Percentiles rank a stretch among this genome's conserved stretches.
Evolutionary conservation across 1,140 invertebrate species (phyloP).

Genomic region (Portunus trituberculatus): DNA sequence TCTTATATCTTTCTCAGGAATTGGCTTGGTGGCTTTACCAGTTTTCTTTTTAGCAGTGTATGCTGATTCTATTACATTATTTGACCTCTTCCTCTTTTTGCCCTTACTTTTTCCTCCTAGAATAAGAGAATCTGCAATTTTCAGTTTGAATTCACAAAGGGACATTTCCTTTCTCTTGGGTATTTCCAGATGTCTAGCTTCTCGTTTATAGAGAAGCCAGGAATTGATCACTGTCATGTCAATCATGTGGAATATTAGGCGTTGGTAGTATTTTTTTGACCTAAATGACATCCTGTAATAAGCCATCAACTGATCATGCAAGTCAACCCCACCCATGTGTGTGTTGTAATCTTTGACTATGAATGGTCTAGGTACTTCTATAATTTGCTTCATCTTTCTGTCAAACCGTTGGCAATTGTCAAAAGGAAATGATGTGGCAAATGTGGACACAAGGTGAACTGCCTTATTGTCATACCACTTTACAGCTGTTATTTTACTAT

Average conservation of each 20-base stretch:
- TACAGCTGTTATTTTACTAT: constrained; percentile 55
- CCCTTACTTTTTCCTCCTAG: constrained; percentile 28
- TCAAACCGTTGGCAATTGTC: constrained; percentile 52
- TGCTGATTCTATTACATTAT: background rate
- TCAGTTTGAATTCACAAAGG: constrained; percentile 58
- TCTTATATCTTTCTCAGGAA: constrained; percentile 46
- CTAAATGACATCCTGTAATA: constrained; percentile 76
- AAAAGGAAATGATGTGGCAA: constrained; percentile 47
- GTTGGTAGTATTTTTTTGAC: constrained; percentile 77
- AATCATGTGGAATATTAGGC: constrained; percentile 78
- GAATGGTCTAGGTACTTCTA: constrained; percentile 65
- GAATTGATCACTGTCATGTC: constrained; percentile 78
- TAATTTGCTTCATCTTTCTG: constrained; percentile 46
- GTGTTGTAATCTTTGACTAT: constrained; percentile 77
- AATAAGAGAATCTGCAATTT: constrained; percentile 40
- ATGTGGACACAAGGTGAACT: constrained; percentile 47
- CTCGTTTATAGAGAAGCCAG: constrained; percentile 77
- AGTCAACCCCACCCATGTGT: constrained; percentile 79
- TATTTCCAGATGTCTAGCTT: constrained; percentile 32
- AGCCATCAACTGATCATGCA: constrained; percentile 77
- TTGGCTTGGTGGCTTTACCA: constrained; percentile 38
- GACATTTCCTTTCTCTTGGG: constrained; percentile 31
- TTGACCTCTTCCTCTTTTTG: constrained; percentile 37
- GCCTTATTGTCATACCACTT: constrained; percentile 68
- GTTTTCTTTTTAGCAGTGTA: constrained; percentile 47